These are phyloP conservation scores for Nowickia ferox DNA, from an alignment of 2,888 invertebrate species.

Conservation along the genomic window DNA sequence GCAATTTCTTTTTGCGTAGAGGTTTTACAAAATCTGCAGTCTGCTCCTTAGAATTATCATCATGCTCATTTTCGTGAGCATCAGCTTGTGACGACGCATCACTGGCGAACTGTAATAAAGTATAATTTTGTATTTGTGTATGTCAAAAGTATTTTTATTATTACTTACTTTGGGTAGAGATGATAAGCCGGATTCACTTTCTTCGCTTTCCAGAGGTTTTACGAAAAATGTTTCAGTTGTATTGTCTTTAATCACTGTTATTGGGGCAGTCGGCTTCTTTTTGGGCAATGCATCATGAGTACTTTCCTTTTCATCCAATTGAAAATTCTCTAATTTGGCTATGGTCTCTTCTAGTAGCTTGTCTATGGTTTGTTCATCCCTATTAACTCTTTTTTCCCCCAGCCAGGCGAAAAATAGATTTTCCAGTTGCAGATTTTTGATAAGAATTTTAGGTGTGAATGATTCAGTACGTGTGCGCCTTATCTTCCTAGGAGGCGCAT, in stretches of 20 bases:
- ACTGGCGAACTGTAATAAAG: conserved; percentile 75
- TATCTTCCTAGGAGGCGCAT: conserved; percentile 81
- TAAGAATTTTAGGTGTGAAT: conserved; percentile 73
- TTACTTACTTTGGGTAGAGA: conserved; percentile 77
- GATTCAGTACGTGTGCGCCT: conserved; percentile 78
- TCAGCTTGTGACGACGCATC: conserved; percentile 79
- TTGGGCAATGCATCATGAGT: conserved; percentile 10
- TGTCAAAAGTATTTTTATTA: background rate
- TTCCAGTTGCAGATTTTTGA: conserved; percentile 77
- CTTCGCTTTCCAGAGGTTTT: conserved; percentile 77
- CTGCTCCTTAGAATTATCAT: background rate
- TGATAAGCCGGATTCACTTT: conserved; percentile 78
- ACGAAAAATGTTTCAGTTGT: conserved; percentile 66
- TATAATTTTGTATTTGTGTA: background rate
- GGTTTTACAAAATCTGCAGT: background rate
- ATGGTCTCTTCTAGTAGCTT: conserved; percentile 78
- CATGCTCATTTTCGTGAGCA: background rate
- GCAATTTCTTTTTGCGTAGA: conserved; percentile 80
- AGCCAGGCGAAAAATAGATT: conserved; percentile 80
- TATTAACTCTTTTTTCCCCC: conserved; percentile 71
- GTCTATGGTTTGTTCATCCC: conserved; percentile 75
- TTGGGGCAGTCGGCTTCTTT: conserved; percentile 31
- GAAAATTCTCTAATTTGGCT: conserved; percentile 75
- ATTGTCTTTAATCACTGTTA: conserved; percentile 42
- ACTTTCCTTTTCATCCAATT: conserved; percentile 64